phyloP scores from a whole-genome alignment of 2,797 vertebrate species.

The Xiphophorus birchmanni region DNA sequence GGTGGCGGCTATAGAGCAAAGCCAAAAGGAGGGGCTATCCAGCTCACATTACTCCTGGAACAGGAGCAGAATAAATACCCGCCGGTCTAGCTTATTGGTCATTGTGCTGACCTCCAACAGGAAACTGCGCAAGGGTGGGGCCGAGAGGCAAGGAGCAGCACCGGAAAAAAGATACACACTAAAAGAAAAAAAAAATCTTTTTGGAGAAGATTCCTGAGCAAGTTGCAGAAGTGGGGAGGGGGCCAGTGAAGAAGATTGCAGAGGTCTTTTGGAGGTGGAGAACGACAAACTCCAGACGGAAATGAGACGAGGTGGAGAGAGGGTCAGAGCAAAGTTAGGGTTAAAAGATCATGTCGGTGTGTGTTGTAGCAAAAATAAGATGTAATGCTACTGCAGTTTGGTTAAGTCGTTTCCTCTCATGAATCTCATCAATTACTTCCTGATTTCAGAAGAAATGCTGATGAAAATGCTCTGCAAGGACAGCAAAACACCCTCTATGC shows the following conservation, averaged over 20 bases:
- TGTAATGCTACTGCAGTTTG: slow-evolving; percentile 33
- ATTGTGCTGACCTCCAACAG: slow-evolving; percentile 79
- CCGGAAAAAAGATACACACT: slow-evolving; percentile 43
- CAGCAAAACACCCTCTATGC: slow-evolving; percentile 22
- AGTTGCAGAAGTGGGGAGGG: slow-evolving; percentile 40
- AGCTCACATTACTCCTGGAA: slow-evolving; percentile 77
- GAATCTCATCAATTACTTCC: slow-evolving; percentile 66
- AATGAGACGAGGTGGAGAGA: slow-evolving; percentile 28
- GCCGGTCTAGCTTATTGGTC: slow-evolving; percentile 69
- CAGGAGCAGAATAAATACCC: slow-evolving; percentile 76
- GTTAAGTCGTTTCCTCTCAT: slow-evolving; percentile 42
- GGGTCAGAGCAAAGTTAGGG: slow-evolving; percentile 38
- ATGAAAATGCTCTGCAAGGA: slow-evolving; percentile 34
- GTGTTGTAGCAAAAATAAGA: slow-evolving; percentile 36
- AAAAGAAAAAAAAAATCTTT: slow-evolving; percentile 41
- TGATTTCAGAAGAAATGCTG: slow-evolving; percentile 35
- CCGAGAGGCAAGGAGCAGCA: slow-evolving; percentile 66
- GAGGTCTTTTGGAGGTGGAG: slow-evolving; percentile 38
- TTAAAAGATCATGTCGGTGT: slow-evolving; percentile 43
- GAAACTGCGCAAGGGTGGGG: slow-evolving; percentile 79
- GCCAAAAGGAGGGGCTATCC: slow-evolving; percentile 71
- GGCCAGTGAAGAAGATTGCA: slow-evolving; percentile 34
- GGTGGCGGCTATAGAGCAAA: slow-evolving; percentile 38
- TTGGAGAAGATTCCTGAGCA: slow-evolving; percentile 65
- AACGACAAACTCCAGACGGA: slow-evolving; percentile 62